Evolutionary conservation across 2,888 invertebrate genomes (phyloP).

Genomic region (Sphinx pinastri): DNA sequence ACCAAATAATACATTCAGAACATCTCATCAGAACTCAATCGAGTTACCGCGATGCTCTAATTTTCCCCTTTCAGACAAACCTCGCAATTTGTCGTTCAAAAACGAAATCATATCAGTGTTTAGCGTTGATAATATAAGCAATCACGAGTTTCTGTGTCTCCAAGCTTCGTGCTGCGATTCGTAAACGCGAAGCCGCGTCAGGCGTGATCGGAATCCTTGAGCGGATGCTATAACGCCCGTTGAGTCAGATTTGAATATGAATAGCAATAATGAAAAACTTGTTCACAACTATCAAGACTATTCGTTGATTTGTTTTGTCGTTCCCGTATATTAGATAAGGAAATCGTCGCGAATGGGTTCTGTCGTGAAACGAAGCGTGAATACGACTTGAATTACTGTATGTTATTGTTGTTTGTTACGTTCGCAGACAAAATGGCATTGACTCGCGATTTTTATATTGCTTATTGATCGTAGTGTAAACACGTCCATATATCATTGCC

Average conservation of each 20-base stretch:
- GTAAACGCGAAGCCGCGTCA: conserved; percentile 49
- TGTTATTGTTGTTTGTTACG: conserved; percentile 18
- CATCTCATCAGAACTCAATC: conserved; percentile 21
- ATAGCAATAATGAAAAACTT: conserved; percentile 80
- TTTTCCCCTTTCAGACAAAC: conserved; percentile 26
- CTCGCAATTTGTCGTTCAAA: conserved; percentile 37
- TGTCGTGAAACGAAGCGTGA: conserved; percentile 32
- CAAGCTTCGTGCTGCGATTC: conserved; percentile 56
- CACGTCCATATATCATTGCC: conserved; percentile 10
- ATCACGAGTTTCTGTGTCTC: conserved; percentile 69
- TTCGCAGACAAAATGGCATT: conserved; percentile 9
- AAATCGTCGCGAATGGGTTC: conserved; percentile 38
- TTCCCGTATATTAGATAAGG: conserved; percentile 35
- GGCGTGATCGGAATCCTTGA: conserved; percentile 71
- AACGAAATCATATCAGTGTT: conserved; percentile 47
- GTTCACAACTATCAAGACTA: conserved; percentile 56
- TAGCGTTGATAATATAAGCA: conserved; percentile 69
- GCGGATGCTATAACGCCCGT: conserved; percentile 65
- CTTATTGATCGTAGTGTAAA: conserved; percentile 18
- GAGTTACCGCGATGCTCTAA: conserved; percentile 27
- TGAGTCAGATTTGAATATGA: conserved; percentile 80
- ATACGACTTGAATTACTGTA: conserved; percentile 36
- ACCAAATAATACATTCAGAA: conserved; percentile 23
- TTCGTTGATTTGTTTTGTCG: conserved; percentile 53
- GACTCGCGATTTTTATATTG: conserved; percentile 19